Percentiles rank a stretch among this genome's conserved stretches.
Conservation (phyloP, 2,888 invertebrate genomes). For the Agrotis ipsilon region DNA sequence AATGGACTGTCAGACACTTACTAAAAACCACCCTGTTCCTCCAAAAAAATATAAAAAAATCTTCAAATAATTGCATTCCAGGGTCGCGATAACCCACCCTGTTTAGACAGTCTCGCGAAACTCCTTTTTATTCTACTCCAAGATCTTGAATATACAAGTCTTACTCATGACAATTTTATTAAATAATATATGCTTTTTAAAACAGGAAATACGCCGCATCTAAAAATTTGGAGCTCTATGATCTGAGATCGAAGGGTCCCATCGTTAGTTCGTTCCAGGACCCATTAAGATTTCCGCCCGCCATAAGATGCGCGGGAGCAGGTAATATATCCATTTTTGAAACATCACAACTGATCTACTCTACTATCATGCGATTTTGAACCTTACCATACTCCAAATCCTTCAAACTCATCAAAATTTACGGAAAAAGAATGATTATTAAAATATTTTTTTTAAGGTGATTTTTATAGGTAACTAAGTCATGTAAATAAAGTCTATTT, state of each 20-base stretch:
- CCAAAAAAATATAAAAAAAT: too few species aligned
- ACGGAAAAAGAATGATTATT: conserved; percentile 13
- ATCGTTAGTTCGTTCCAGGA: conserved; percentile 89
- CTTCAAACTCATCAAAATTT: neutral
- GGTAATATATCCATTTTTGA: conserved; percentile 59
- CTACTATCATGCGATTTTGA: conserved; percentile 54
- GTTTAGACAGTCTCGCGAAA: too few species aligned
- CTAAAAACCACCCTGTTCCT: too few species aligned
- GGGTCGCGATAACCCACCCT: too few species aligned
- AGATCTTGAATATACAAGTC: too few species aligned
- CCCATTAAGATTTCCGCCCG: conserved; percentile 91
- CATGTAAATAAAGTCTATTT: conserved; percentile 31
- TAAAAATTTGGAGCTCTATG: conserved; percentile 73
- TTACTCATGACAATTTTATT: neutral
- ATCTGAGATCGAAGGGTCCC: conserved; percentile 86
- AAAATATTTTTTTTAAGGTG: conserved; percentile 13
- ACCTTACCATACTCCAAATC: conserved; percentile 46
- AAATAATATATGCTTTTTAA: neutral
- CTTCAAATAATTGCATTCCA: too few species aligned
- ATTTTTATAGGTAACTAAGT: conserved; percentile 1
- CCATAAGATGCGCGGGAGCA: conserved; percentile 86
- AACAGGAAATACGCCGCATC: conserved; percentile 33
- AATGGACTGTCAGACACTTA: too few species aligned
- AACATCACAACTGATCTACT: conserved; percentile 63
- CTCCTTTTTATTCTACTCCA: too few species aligned